These are phyloP conservation scores for Ianthella basta DNA, from an alignment of 37 sponge, comb jelly and placozoan species.

Conservation along the genomic window DNA sequence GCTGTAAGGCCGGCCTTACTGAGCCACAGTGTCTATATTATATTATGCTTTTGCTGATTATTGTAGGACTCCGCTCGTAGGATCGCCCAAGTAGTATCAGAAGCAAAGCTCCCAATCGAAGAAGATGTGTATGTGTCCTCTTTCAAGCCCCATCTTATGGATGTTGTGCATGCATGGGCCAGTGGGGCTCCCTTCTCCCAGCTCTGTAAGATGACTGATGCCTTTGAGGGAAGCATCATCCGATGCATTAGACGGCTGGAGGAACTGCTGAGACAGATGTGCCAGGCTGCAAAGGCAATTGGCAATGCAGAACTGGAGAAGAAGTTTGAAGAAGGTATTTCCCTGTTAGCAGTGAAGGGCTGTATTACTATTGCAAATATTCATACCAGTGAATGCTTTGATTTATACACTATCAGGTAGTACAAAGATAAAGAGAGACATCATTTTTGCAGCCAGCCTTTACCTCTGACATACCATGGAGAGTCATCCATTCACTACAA, in stretches of 20 bases:
- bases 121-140: constrained; percentile 93
- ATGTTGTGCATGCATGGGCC: constrained; percentile 92
- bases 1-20: too few species aligned
- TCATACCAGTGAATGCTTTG: neutral
- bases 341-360: neutral
- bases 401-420: constrained; percentile 59
- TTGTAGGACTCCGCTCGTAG: constrained; percentile 89
- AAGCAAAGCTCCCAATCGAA: constrained; percentile 88
- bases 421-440: constrained; percentile 96
- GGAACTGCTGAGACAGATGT: constrained; percentile 96
- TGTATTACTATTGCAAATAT: neutral
- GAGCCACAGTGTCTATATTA: too few species aligned
- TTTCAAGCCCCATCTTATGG: constrained; percentile 97
- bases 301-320: constrained; percentile 95
- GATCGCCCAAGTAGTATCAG: constrained; percentile 86
- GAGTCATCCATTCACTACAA: neutral
- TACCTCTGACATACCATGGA: constrained; percentile 65
- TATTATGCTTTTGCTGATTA: too few species aligned
- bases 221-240: constrained; percentile 97
- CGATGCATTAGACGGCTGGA: constrained; percentile 94
- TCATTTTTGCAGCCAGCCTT: constrained; percentile 98
- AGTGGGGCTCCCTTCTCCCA: constrained; percentile 89
- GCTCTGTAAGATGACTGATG: constrained; percentile 98
- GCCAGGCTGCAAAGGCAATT: constrained; percentile 96
- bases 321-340: constrained; percentile 85